Evolutionary conservation across 2,113 vertebrate genomes (phyloP), one percentile per base, ranked within the genome.

Genomic region (Dissostichus mawsoni): DNA sequence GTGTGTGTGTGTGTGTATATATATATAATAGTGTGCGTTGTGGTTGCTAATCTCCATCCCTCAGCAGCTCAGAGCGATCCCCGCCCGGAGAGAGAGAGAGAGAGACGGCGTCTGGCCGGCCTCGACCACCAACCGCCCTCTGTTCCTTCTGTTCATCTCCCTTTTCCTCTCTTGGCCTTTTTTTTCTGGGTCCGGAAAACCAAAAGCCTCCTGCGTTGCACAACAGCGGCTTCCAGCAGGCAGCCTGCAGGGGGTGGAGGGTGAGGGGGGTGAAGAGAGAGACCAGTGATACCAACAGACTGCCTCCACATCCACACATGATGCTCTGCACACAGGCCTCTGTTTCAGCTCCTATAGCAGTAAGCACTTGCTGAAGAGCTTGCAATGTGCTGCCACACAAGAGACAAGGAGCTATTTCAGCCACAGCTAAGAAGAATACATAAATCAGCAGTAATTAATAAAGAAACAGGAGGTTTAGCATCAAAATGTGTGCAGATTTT

Each of bases 201-300:
- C 93, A 94, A 73, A 93, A 93, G 90, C 93, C 85, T 93, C 90
- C 89, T 94, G 90, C 83, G 81, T 95, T 95, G 93, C 94, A 93
- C 91, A 94, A 95, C 76, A 50, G 72, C 88, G 84, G 69, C 57
- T 63, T 67, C 80, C n/a, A 20, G 23, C 55, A 25, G 57, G 69
- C 57, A 71, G 71, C 80, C n/a, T 33, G 41, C 55, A 25, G 57
- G 57, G 36, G 59, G 36, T 6, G 29, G 55, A 29, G 53, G 11
- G 20, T 14, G 1, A 20, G 36, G 33, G 48, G 6, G 1, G 29
- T 29, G 12, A 44, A 51, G 17, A 17, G 50, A 8, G 6, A 52
- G 10, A 55, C n/a, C n/a, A 55, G n/a, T 12, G 62, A 10, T n/a
- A 8, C 6, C 17, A 45, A n/a, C 18, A 9, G 70, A 16, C 70